Percentiles rank a stretch among this genome's conserved stretches.
Evolutionary conservation across 2,113 vertebrate genomes (phyloP).

Genomic region (Oryzias curvinotus): DNA sequence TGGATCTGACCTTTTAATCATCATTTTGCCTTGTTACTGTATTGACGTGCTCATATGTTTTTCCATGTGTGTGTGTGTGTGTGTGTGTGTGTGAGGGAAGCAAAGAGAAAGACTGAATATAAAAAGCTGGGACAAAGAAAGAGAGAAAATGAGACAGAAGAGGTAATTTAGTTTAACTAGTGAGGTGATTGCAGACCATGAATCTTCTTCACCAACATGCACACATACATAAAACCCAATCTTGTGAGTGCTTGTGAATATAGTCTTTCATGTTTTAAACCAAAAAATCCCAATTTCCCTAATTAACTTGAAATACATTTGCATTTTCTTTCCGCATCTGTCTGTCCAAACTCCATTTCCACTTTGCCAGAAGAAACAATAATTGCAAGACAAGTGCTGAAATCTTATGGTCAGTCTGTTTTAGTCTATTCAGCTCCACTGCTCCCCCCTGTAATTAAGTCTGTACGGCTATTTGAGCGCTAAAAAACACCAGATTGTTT

Average conservation of each 20-base stretch:
- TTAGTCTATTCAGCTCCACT: conserved; percentile 12
- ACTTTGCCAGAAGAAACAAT: conserved; percentile 1
- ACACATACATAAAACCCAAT: neutral
- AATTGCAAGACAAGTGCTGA: conserved; percentile 18
- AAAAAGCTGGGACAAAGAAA: neutral
- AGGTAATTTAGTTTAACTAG: conserved; percentile 60
- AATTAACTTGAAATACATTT: conserved; percentile 34
- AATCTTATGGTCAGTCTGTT: conserved; percentile 13
- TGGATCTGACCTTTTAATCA: conserved; percentile 65
- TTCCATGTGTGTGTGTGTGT: neutral
- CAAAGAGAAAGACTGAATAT: conserved; percentile 2
- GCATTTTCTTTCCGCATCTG: conserved; percentile 10
- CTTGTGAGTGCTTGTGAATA: neutral
- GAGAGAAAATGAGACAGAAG: conserved; percentile 34
- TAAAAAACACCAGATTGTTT: conserved; percentile 34
- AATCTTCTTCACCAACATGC: conserved; percentile 44
- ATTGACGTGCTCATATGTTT: neutral
- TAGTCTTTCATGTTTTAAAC: conserved; percentile 39
- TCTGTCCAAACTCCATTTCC: conserved; percentile 3
- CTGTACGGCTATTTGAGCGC: conserved; percentile 34
- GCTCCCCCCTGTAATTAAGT: conserved; percentile 47
- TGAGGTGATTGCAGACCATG: conserved; percentile 39
- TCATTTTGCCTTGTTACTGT: conserved; percentile 32
- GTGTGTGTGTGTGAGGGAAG: conserved; percentile 2
- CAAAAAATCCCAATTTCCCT: conserved; percentile 55